Evolutionary conservation across 1,140 invertebrate species (phyloP), one percentile per base, ranked within the genome.

Genomic region (Ostrea denselamellosa): DNA sequence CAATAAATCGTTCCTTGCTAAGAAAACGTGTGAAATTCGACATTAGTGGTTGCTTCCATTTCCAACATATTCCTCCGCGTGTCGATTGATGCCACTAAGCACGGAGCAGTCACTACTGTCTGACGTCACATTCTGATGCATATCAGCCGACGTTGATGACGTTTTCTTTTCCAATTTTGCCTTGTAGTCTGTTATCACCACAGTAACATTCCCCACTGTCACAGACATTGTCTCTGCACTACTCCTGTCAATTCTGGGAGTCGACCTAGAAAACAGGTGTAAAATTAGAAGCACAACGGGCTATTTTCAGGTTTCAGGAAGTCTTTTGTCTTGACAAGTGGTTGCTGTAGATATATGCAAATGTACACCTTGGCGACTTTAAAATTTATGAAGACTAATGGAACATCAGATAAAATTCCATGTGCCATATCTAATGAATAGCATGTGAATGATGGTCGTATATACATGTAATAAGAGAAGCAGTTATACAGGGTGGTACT

Each of bases 161-260:
- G 89, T 89, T 22, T 86, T 89, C 58, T 89, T 87, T 56, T 91
- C 89, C 96, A 98, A 98, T 96, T 98, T 98, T 84, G 97, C 97
- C 94, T 98, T 98, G 95, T 98, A 99, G 95, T 99, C 98, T 71
- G 98, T 99, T 92, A 99, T 98, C 84, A 98, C 97, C 62, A 99
- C 98, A 28, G 98, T 99, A 52, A 99, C 97, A 94, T 98, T 98
- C 93, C 98, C 98, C 0, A 99, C 98, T 56, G 98, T 99, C 86
- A 99, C 98, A 95, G 98, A 98, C 94, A 98, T 97, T 54, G 98
- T 97, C 92, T 98, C 97, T 28, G 97, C 98, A 53, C 97, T 97
- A 94, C 97, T 98, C 85, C 98, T 95, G 93, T 98, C 98, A 44
- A 98, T 96, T 97, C 96, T 4, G 93, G 91, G 44, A 97, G 97